Base-by-base conservation (phyloP, 2,113 vertebrate species). In the Ophthalmolycus amberensis region DNA sequence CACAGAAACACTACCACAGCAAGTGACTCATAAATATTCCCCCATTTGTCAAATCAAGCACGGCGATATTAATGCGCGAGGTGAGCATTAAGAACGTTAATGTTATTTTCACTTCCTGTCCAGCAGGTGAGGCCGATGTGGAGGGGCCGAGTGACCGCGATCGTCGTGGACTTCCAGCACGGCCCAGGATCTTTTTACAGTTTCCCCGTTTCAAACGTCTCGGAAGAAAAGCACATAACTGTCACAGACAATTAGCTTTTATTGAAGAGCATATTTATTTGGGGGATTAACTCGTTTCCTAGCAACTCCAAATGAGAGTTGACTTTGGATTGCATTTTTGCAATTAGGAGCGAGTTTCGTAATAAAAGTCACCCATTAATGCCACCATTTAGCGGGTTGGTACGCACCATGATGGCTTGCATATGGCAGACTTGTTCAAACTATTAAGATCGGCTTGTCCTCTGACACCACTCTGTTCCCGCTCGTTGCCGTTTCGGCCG, bases 261-360 rank as follows among this genome's bases (percentile, higher is more conserved):
- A 94, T 90, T 89, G 77, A 90, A 65, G 79, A 71, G 82, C 80
- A 76, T 91, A 91, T 95, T 93, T 94, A 94, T 92, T 89, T 91
- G 84, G 52, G 84, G 75, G 82, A 92, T 91, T 92, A 91, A 84
- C 56, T 77, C 83, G 88, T 93, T 90, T 85, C 91, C 83, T 90
- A 88, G 90, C 91, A 92, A 94, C 91, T 88, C 75, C 56, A 76
- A 75, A 88, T 82, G 79, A 84, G 89, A 93, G 90, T 81, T 86
- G 85, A 90, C 68, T 90, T 90, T 85, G 89, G 89, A 92, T 86
- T 86, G 82, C 60, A 64, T 88, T 90, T 82, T 88, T 67, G 83
- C 90, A 91, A 93, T 94, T 93, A 93, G 70, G 78, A 86, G 58
- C 22, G 7, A 85, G 69, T 90, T 85, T 42, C 70, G 84, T 81